Base-by-base conservation (phyloP, 2,797 vertebrate species). In the Mallotus villosus region DNA sequence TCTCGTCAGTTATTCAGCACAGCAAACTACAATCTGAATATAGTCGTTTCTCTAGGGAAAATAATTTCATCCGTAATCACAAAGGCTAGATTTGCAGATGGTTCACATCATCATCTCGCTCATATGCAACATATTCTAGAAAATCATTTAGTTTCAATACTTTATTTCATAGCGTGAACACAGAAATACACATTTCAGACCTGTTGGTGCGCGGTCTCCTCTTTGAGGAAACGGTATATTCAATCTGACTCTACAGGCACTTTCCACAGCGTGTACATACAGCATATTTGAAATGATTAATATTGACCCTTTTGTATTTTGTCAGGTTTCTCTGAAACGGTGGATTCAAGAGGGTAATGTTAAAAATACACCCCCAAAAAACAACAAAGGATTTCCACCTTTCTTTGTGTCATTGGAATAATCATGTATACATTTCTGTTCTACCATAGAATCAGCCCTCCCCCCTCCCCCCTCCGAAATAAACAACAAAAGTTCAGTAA, bases 161-260 rank as follows among this genome's bases (percentile, higher is more conserved):
- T 91, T 92, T 91, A 90, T 91, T 92, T 84, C 78, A 84, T 87
- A 88, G 71, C 80, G 81, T 82, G 77, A 84, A 82, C 77, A 89
- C 71, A 89, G 70, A 76, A 86, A 85, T 84, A 83, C 74, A 90
- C 55, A 66, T 81, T 64, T 63, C 80, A 77, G 69, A 72, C 80
- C 78, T 81, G 63, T 74, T 67, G 67, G 83, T 60, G 17, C 72
- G 37, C 64, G 51, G 76, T 73, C 72, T 89, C 87, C 83, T 89
- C 88, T 91, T 89, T 89, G 86, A 89, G 86, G 86, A 89, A 85
- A 74, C 78, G 81, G 12, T 51, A 14, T 75, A 68, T 77, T 78
- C 71, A 70, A 4, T 51, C 49, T 2, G 16, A 16, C 46, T 16
- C 49, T 84, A 60, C 70, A 76, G 81, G 72, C 73, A 75, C 71